phyloP scores from a whole-genome alignment of 2,113 vertebrate species.

The Microtus montanus region DNA sequence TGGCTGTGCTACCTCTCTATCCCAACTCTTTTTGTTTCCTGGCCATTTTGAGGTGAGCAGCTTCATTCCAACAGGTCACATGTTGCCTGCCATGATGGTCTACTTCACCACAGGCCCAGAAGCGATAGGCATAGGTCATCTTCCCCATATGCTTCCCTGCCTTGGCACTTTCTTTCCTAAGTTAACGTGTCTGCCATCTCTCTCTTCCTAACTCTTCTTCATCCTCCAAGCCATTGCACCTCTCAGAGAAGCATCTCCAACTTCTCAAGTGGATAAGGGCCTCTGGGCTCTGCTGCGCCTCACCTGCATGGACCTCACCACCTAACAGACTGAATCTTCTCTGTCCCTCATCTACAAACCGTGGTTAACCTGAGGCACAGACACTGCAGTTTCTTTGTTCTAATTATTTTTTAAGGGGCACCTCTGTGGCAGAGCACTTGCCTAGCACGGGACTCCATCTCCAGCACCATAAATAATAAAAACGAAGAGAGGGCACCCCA shows the following conservation, averaged over 20 bases:
- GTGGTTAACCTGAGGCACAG: neutral
- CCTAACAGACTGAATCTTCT: neutral
- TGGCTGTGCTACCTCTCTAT: neutral
- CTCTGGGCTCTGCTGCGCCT: neutral
- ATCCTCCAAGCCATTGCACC: neutral
- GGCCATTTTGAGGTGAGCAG: neutral
- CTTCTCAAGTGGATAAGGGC: too few relatives aligned
- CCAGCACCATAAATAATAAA: neutral
- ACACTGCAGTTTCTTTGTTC: neutral
- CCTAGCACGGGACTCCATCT: neutral
- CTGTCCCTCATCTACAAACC: neutral
- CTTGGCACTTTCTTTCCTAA: neutral
- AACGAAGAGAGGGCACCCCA: neutral
- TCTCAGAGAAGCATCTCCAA: neutral
- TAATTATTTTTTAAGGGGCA: neutral
- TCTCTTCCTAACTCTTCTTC: neutral
- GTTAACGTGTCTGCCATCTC: too few relatives aligned
- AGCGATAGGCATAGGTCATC: fast-evolving
- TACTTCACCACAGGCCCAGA: neutral
- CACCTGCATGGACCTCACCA: neutral
- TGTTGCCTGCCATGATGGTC: neutral
- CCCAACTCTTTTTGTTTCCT: neutral
- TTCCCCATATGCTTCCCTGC: fast-evolving
- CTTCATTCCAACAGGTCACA: neutral
- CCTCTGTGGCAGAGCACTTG: neutral